phyloP scores from a whole-genome alignment of 2,113 vertebrate genomes.

The Abramis brama region DNA sequence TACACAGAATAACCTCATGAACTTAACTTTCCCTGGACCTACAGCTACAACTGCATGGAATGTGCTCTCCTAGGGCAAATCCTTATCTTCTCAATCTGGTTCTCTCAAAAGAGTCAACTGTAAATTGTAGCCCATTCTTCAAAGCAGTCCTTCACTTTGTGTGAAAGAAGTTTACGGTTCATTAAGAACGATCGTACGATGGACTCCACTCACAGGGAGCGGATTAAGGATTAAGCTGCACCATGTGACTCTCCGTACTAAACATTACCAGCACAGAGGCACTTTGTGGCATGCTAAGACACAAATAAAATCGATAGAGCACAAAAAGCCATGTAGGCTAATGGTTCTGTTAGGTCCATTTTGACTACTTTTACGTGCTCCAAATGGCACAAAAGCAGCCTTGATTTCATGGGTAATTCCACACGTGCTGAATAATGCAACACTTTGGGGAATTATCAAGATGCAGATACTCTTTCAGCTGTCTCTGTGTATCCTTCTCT shows the following conservation, averaged over 20 bases:
- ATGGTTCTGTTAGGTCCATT: background rate
- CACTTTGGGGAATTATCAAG: background rate
- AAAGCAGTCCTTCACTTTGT: background rate
- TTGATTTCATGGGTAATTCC: constrained; percentile 22
- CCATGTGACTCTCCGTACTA: constrained; percentile 29
- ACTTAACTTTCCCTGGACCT: background rate
- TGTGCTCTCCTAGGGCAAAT: background rate
- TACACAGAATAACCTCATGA: background rate
- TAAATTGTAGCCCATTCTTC: background rate
- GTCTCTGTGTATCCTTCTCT: background rate
- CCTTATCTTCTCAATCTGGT: background rate
- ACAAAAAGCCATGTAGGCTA: background rate
- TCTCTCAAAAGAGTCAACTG: background rate
- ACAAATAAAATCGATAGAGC: background rate
- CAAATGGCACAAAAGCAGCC: background rate
- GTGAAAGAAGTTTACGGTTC: background rate
- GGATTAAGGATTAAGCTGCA: constrained; percentile 24
- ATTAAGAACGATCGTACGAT: background rate
- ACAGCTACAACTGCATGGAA: background rate
- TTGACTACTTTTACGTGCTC: background rate
- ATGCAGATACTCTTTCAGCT: constrained; percentile 32
- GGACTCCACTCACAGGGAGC: constrained; percentile 1
- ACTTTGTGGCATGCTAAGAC: background rate
- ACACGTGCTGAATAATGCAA: constrained; percentile 50
- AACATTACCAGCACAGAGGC: background rate